Evolutionary conservation across 1,140 invertebrate genomes (phyloP).

Genomic region (Augochlora pura): DNA sequence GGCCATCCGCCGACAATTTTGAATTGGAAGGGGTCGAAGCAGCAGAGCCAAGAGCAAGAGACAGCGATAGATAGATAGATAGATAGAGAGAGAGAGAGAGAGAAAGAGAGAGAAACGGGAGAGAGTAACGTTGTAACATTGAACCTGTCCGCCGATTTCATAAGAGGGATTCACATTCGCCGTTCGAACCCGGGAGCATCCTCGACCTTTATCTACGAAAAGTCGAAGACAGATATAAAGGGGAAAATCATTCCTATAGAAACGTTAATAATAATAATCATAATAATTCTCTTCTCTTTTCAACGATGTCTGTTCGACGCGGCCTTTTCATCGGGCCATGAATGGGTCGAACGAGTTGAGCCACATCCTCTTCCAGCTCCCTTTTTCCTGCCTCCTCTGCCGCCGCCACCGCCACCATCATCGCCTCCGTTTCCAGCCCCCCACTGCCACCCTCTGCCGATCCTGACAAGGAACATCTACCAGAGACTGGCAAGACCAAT

Average conservation of each 20-base stretch:
- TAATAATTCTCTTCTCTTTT: conserved; percentile 78
- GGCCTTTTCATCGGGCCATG: conserved; percentile 77
- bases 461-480: conserved; percentile 58
- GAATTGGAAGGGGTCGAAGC: conserved; percentile 9
- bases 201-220: conserved; percentile 66
- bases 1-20: conserved; percentile 19
- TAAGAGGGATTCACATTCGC: conserved; percentile 47
- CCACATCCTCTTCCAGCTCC: conserved; percentile 69
- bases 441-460: neutral
- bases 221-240: conserved; percentile 70
- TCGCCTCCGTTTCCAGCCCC: conserved; percentile 35
- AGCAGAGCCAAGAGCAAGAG: no score
- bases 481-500: conserved; percentile 56
- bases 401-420: conserved; percentile 46
- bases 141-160: conserved; percentile 49
- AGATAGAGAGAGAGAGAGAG: no score
- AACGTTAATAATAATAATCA: conserved; percentile 77
- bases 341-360: conserved; percentile 78
- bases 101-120: neutral
- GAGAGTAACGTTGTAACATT: conserved; percentile 52
- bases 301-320: conserved; percentile 71
- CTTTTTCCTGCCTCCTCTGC: conserved; percentile 61
- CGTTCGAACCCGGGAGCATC: conserved; percentile 22
- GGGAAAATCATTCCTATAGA: conserved; percentile 77
- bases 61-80: no score